Conservation (phyloP, 1,140 invertebrate species). For the Saccostrea cuccullata region DNA sequence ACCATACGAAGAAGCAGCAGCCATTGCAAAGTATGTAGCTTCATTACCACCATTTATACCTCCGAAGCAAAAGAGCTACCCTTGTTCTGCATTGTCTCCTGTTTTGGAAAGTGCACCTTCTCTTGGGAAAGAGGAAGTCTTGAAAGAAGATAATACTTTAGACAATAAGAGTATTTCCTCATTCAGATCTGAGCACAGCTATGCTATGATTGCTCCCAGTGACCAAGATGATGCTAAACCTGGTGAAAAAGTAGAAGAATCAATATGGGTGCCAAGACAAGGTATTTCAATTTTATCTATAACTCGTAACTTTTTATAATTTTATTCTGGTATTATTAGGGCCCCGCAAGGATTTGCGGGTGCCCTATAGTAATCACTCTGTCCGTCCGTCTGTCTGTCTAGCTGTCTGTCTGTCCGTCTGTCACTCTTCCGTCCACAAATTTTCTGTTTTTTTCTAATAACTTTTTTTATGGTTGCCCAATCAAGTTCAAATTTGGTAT, state of each 20-base stretch:
- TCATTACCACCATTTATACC: conserved; percentile 72
- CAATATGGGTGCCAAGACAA: conserved; percentile 67
- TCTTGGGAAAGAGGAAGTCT: conserved; percentile 3
- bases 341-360: too few species aligned
- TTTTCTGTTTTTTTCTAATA: too few species aligned
- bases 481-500: too few species aligned
- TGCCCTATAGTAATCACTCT: too few species aligned
- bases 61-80: conserved; percentile 71
- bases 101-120: conserved; percentile 66
- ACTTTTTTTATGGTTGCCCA: too few species aligned
- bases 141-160: conserved; percentile 23
- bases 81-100: conserved; percentile 65
- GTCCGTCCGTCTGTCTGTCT: too few species aligned
- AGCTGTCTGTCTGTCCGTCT: too few species aligned
- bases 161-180: conserved; percentile 34
- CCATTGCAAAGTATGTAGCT: conserved; percentile 68
- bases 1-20: conserved; percentile 68
- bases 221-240: neutral
- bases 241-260: conserved; percentile 8
- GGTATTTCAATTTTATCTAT: neutral
- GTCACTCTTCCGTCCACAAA: too few species aligned
- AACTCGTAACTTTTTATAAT: too few species aligned
- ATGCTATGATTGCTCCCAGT: neutral
- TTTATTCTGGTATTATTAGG: too few species aligned
- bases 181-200: conserved; percentile 43